Evolutionary conservation across 1,140 invertebrate species (phyloP).

Genomic region (Panulirus ornatus): DNA sequence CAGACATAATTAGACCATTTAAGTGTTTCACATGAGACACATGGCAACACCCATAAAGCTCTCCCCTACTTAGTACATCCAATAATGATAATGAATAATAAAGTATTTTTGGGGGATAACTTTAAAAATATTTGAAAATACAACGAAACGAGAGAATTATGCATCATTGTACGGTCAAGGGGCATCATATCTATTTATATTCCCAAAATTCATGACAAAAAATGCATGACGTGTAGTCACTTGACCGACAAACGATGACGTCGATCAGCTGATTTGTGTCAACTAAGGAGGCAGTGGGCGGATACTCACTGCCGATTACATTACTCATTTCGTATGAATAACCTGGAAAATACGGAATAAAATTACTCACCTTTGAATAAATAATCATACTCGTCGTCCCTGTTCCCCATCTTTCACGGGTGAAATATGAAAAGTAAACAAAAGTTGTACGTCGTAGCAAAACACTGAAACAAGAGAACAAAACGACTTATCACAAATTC

Average conservation of each 20-base stretch:
- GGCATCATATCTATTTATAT: too few species aligned
- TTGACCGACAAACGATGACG: constrained; percentile 23
- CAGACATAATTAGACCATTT: too few species aligned
- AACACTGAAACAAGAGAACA: constrained; percentile 43
- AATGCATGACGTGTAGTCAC: not conserved
- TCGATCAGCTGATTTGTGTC: constrained; percentile 73
- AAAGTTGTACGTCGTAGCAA: constrained; percentile 30
- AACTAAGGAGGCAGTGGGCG: constrained; percentile 49
- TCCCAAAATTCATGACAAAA: not conserved
- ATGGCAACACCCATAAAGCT: too few species aligned
- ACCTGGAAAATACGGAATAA: not conserved
- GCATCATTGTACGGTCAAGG: too few species aligned
- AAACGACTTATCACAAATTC: constrained; percentile 50
- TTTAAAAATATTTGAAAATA: too few species aligned
- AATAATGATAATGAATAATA: too few species aligned
- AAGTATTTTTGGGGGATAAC: too few species aligned
- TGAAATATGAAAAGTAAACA: constrained; percentile 61
- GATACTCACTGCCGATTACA: not conserved
- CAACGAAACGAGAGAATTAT: too few species aligned
- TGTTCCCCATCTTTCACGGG: constrained; percentile 87
- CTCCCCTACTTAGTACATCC: too few species aligned
- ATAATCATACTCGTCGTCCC: constrained; percentile 99
- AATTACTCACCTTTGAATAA: constrained; percentile 96
- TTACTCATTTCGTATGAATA: not conserved
- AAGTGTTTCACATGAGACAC: too few species aligned